phyloP scores from a whole-genome alignment of 2,888 invertebrate species.

The Macrostomum cliftonense region DNA sequence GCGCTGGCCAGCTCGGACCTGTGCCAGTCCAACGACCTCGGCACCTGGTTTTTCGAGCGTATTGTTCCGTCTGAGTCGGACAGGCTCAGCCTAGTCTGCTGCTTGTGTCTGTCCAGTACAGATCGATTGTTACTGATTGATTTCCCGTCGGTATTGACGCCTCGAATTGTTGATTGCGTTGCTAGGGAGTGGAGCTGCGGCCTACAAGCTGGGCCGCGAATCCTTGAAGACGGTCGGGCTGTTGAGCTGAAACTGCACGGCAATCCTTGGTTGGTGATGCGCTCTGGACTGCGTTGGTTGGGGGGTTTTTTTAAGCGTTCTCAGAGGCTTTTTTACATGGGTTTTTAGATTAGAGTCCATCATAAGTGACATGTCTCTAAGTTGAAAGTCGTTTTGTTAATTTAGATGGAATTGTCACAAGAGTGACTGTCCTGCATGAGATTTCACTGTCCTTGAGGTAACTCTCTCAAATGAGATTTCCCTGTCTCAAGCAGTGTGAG shows the following conservation, averaged over 20 bases:
- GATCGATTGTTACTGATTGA: constrained; percentile 11
- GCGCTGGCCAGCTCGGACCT: constrained; percentile 3
- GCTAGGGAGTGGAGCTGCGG: not conserved
- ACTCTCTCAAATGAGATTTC: no score
- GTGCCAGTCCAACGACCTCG: not conserved
- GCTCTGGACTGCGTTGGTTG: no score
- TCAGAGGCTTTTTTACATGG: no score
- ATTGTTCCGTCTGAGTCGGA: not conserved
- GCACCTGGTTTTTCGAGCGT: constrained; percentile 10
- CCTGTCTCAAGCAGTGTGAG: no score
- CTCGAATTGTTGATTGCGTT: no score
- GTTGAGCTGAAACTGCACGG: constrained; percentile 9
- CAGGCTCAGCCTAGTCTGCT: not conserved
- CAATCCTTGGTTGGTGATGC: not conserved
- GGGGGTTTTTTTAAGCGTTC: no score
- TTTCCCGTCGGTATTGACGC: not conserved
- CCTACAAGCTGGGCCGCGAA: not conserved
- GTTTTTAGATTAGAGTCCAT: no score
- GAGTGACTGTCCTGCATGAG: no score
- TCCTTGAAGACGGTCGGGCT: not conserved
- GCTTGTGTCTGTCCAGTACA: constrained; percentile 7
- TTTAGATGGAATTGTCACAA: no score
- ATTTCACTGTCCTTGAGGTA: no score
- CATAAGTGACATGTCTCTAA: no score
- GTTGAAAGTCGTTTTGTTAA: no score